Conservation (phyloP, 1,140 invertebrate genomes). For the Trialeurodes vaporariorum region DNA sequence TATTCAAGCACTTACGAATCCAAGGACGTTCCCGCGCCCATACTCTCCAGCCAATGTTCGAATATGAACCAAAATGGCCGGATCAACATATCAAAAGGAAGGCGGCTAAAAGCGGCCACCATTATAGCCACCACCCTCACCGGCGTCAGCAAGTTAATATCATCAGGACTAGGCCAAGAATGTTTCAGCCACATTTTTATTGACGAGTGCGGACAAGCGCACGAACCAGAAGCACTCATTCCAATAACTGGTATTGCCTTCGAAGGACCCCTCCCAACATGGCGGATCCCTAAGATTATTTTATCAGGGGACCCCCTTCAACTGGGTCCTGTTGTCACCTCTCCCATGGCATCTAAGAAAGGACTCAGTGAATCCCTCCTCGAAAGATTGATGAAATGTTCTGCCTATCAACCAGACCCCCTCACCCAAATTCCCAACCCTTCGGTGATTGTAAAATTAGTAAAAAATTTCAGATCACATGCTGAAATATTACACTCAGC, state of each 20-base stretch:
- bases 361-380: slow-evolving; percentile 41
- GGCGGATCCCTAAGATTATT: slow-evolving; percentile 50
- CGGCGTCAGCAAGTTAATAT: background rate
- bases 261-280: no score
- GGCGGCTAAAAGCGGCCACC: slow-evolving; percentile 54
- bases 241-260: background rate
- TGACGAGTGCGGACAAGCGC: background rate
- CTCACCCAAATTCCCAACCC: slow-evolving; percentile 47
- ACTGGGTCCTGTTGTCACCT: slow-evolving; percentile 69
- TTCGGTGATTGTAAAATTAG: slow-evolving; percentile 52
- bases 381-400: slow-evolving; percentile 25
- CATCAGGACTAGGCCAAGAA: background rate
- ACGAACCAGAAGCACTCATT: background rate
- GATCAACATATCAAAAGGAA: slow-evolving; percentile 70
- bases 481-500: slow-evolving; percentile 60
- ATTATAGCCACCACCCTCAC: slow-evolving; percentile 22
- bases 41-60: background rate
- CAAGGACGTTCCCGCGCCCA: background rate
- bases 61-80: slow-evolving; percentile 51
- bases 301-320: slow-evolving; percentile 87
- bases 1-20: background rate
- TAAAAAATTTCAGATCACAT: slow-evolving; percentile 67
- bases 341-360: slow-evolving; percentile 44
- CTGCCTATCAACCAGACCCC: slow-evolving; percentile 26
- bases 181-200: background rate